Percentiles rank a stretch among this genome's conserved stretches.
Conservation (phyloP, 2,113 vertebrate genomes). For the Colius striatus region DNA sequence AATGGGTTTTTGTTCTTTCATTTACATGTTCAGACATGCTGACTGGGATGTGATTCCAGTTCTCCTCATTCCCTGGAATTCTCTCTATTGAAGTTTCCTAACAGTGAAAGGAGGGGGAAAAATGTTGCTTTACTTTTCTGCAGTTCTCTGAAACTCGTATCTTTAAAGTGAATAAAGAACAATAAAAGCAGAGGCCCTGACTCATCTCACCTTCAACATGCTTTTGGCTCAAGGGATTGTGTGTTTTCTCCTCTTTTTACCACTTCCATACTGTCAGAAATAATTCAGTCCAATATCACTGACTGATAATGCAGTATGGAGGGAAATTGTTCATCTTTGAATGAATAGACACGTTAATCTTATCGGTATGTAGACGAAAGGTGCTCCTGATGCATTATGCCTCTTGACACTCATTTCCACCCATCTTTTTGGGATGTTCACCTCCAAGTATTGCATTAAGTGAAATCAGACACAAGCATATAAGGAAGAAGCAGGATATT, state of each 20-base stretch:
- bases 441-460: not conserved
- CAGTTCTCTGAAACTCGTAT: not conserved
- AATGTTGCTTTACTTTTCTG: not conserved
- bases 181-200: not conserved
- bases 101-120: not conserved
- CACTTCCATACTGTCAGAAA: not conserved
- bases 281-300: not conserved
- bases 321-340: not conserved
- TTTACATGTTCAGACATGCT: not conserved
- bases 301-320: not conserved
- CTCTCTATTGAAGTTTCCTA: not conserved
- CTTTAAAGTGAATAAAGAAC: not conserved
- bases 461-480: not conserved
- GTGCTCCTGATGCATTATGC: not conserved
- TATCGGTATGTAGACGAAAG: not conserved
- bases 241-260: not conserved
- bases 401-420: conserved; percentile 9
- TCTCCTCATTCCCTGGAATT: not conserved
- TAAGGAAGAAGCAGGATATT: not conserved
- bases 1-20: not conserved
- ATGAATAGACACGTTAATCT: not conserved
- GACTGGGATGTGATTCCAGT: not conserved
- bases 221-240: not conserved
- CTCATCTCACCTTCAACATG: not conserved
- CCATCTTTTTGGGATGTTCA: not conserved